Evolutionary conservation across 2,113 vertebrate genomes (phyloP).

Genomic region (Hyperopisus bebe): DNA sequence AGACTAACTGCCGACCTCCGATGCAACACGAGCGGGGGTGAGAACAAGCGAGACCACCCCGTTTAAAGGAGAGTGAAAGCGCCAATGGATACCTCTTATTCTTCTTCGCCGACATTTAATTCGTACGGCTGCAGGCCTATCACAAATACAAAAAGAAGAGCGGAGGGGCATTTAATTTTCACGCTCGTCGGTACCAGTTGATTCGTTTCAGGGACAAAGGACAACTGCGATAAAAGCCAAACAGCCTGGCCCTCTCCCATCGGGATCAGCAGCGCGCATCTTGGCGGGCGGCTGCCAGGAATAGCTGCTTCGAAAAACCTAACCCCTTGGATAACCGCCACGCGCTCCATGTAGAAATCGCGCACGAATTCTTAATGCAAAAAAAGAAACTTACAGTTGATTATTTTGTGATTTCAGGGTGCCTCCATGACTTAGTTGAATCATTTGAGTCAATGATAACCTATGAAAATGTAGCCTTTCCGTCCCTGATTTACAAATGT

Average conservation of each 20-base stretch:
- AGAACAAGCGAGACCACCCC: slow-evolving; percentile 34
- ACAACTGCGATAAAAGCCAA: not conserved
- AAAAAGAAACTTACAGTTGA: not conserved
- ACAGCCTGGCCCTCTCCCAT: not conserved
- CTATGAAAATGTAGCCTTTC: not conserved
- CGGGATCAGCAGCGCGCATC: not conserved
- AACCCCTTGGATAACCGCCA: not conserved
- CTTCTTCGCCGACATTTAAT: slow-evolving; percentile 43
- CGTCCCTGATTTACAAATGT: not conserved
- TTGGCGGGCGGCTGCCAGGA: not conserved
- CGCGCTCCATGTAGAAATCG: not conserved
- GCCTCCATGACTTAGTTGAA: not conserved
- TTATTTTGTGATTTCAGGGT: not conserved
- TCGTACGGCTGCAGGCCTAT: not conserved
- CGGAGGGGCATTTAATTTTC: not conserved
- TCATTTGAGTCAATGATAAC: not conserved
- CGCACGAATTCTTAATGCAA: not conserved
- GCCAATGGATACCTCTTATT: slow-evolving; percentile 42
- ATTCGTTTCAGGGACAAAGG: not conserved
- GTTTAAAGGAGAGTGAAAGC: slow-evolving; percentile 59
- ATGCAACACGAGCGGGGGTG: slow-evolving; percentile 39
- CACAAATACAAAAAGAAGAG: not conserved
- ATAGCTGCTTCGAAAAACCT: not conserved
- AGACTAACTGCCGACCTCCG: slow-evolving; percentile 31
- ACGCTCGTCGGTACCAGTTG: not conserved